Conservation (phyloP, 2,888 invertebrate genomes). For the Timema cristinae region DNA sequence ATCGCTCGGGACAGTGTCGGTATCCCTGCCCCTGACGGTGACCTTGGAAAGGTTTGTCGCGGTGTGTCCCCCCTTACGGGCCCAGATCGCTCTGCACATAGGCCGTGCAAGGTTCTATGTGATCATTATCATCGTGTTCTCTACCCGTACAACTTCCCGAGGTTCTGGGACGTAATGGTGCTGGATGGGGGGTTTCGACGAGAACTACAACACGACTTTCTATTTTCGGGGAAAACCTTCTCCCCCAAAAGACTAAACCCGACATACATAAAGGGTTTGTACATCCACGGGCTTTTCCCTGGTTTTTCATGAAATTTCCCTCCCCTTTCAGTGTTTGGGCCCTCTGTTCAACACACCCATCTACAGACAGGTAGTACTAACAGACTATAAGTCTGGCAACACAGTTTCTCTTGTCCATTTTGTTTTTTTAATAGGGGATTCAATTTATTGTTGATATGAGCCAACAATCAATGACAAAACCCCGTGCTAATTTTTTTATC, state of each 20-base stretch:
- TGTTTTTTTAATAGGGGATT: not conserved
- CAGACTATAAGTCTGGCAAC: not conserved
- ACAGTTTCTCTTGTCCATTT: too few species aligned
- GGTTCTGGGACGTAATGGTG: slow-evolving; percentile 81
- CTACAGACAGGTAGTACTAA: slow-evolving; percentile 68
- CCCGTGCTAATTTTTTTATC: not conserved
- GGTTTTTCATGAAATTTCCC: slow-evolving; percentile 88
- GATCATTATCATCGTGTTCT: slow-evolving; percentile 71
- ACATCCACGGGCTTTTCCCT: slow-evolving; percentile 93
- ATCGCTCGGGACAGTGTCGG: slow-evolving; percentile 92
- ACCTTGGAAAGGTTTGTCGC: slow-evolving; percentile 93
- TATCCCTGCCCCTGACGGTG: slow-evolving; percentile 81
- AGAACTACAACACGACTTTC: slow-evolving; percentile 53
- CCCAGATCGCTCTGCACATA: slow-evolving; percentile 90
- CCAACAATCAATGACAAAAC: not conserved
- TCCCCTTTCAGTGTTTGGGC: slow-evolving; percentile 86
- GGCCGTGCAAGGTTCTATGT: slow-evolving; percentile 82
- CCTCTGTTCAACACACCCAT: slow-evolving; percentile 88
- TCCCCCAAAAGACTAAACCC: slow-evolving; percentile 62
- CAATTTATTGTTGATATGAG: not conserved
- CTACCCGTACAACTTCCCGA: slow-evolving; percentile 79
- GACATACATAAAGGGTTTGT: slow-evolving; percentile 76
- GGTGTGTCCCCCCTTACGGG: slow-evolving; percentile 83
- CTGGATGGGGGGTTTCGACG: slow-evolving; percentile 32
- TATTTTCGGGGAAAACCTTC: slow-evolving; percentile 68